Evolutionary conservation across 2,797 vertebrate species (phyloP), one percentile per base, ranked within the genome.

Genomic region (Hemibagrus guttatus): DNA sequence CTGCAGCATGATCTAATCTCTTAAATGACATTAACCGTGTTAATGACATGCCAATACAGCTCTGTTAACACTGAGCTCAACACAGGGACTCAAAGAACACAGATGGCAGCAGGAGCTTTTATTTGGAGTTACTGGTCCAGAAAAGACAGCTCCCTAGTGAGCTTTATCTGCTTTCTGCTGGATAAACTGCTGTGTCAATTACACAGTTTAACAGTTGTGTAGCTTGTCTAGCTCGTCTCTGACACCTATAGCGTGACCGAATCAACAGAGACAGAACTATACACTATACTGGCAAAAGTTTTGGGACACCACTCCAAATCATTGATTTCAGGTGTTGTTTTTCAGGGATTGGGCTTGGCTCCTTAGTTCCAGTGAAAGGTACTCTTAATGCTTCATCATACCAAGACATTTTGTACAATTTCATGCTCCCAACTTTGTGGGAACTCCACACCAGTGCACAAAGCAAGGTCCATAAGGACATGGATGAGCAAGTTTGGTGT

Each of bases 111-210:
- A 86, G 87, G 79, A 84, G 90, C 86, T 88, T 90, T 86, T 87
- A 87, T 89, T 68, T 69, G 91, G 90, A 92, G 93, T 87, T 91
- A 93, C 78, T 92, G 94, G 93, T 91, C 92, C 92, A 95, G 94
- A 95, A 95, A 94, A 90, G 91, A 93, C 90, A 92, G 90, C 87
- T 92, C 90, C 94, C 94, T 89, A 78, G 58, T 89, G 89, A 94
- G 93, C 91, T 91, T 81, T 58, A 71, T 93, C 92, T 93, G 90
- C 91, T 88, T 76, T 89, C 90, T 93, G 91, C 90, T 92, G 90
- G 91, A 89, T 95, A 92, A 95, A 90, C 90, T 83, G 89, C 93
- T 93, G 88, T 95, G 95, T 56, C 52, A 31, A 56, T 56, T 56
- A 56, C 75, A 56, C 75, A 56, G 75, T 78, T 78, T 56, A 56